Evolutionary conservation across 2,113 vertebrate species (phyloP), one percentile per base, ranked within the genome.

Genomic region (Haliaeetus leucogaster): DNA sequence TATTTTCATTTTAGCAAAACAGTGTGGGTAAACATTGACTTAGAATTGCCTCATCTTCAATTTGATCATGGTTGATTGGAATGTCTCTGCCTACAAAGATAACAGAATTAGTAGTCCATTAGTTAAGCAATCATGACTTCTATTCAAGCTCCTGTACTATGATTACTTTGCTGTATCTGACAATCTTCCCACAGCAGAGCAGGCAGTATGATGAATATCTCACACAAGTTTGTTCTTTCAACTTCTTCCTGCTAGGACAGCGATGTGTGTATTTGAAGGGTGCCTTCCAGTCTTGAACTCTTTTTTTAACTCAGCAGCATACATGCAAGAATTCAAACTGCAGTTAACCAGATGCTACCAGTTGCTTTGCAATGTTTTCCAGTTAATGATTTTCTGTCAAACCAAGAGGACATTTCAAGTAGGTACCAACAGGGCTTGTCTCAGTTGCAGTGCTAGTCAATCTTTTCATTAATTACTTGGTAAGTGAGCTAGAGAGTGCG

Each of bases 31-130:
- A 95, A 95, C 45, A 87, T 9, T 79, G 77, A 73, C 25, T 79
- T 82, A 76, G 58, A 85, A 82, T 82, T 71, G 52, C 38, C 65
- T 79, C 34, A 61, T 89, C 56, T 85, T 89, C 80, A 65, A 0
- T 91, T 76, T 86, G 68, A 74, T 72, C 66, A 38, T 16, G 42
- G 73, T 36, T 94, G 86, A 93, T 85, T 90, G 71, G 58, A 89
- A 91, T 58, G 58, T 85, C 81, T 86, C 91, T 91, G 86, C 6
- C 48, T 94, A 80, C 58, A 67, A 77, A 77, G 94, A 80, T 82
- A 96, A 89, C 29, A 91, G 70, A 95, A 96, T 91, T 72, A 96
- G 59, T n/a, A 76, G 61, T 30, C 78, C 48, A 74, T 79, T 73
- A 91, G 47, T 68, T 85, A 89, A 87, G 56, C 30, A 92, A 62